These are phyloP conservation scores for Copidosoma aretas DNA, from an alignment of 2,888 invertebrate species.

Conservation along the genomic window DNA sequence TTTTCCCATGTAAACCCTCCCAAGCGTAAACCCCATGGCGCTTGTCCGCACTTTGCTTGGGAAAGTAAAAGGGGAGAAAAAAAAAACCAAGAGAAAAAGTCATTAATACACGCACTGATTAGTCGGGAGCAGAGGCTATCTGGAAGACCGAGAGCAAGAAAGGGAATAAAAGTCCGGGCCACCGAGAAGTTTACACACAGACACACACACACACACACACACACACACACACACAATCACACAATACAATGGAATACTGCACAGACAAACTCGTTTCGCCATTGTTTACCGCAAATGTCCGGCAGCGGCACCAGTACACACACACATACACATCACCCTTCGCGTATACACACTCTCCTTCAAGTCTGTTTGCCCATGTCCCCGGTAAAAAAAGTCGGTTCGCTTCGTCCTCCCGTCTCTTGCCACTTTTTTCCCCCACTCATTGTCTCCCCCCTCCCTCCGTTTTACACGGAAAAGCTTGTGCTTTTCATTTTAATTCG, in stretches of 20 bases:
- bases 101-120: constrained; percentile 35
- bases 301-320: background rate
- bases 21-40: too few relatives aligned
- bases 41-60: too few relatives aligned
- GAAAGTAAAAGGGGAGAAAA: constrained; percentile 2
- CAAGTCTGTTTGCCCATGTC: constrained; percentile 11
- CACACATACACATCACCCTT: too few relatives aligned
- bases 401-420: background rate
- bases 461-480: constrained; percentile 5
- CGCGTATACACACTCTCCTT: too few relatives aligned
- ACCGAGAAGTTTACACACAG: too few relatives aligned
- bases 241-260: background rate
- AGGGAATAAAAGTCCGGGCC: background rate
- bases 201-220: too few relatives aligned
- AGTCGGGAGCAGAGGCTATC: constrained; percentile 8
- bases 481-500: constrained; percentile 2
- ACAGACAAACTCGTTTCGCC: constrained; percentile 5
- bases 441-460: background rate
- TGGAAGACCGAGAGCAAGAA: background rate
- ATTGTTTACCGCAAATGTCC: constrained; percentile 33
- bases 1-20: too few relatives aligned
- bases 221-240: background rate
- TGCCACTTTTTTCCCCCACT: background rate
- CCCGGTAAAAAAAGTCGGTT: background rate
- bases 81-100: constrained; percentile 1